Conservation (phyloP, 2,113 vertebrate species). For the Ciconia boyciana region DNA sequence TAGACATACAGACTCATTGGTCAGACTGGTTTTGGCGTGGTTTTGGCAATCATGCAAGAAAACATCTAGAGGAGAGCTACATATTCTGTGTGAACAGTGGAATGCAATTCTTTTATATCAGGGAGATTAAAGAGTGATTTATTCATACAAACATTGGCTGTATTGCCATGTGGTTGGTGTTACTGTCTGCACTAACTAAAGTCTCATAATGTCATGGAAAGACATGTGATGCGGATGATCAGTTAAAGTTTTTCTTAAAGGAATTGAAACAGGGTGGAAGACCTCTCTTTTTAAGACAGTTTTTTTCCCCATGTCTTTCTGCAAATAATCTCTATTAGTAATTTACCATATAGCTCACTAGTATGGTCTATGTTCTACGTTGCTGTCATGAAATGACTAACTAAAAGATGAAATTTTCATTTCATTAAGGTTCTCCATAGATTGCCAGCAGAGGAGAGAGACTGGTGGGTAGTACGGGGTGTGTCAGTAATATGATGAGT, state of each 20-base stretch:
- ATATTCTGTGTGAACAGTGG: neutral
- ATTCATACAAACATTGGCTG: neutral
- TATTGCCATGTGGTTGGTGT: neutral
- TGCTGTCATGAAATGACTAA: neutral
- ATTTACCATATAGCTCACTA: neutral
- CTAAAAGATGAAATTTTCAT: neutral
- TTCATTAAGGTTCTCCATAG: neutral
- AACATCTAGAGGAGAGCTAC: neutral
- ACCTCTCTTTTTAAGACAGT: neutral
- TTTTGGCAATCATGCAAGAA: neutral
- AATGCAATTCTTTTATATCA: neutral
- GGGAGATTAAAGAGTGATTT: neutral
- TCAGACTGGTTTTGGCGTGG: neutral
- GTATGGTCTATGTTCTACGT: neutral
- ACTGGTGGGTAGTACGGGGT: neutral
- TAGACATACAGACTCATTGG: neutral
- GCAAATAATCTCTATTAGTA: neutral
- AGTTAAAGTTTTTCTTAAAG: neutral
- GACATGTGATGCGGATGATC: neutral
- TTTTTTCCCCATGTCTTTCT: neutral
- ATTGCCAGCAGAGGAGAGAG: neutral
- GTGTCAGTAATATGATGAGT: rapidly evolving
- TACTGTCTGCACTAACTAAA: neutral
- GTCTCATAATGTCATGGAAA: neutral
- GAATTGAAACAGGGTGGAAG: neutral